phyloP scores from a whole-genome alignment of 2,113 vertebrate species.

The Thoracochromis brauschi region DNA sequence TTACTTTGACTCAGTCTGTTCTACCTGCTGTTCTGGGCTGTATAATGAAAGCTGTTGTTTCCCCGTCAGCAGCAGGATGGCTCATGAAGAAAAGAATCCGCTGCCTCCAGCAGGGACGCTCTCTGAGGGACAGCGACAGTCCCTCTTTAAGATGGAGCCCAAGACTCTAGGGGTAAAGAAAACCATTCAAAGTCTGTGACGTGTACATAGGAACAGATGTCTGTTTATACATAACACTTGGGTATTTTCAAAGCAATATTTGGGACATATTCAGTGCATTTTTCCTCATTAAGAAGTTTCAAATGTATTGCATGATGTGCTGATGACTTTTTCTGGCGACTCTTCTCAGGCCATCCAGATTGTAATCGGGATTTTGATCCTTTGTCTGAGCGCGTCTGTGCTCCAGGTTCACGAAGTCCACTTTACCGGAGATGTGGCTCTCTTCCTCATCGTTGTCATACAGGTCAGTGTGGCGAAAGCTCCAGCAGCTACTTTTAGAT shows the following conservation, averaged over 20 bases:
- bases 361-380: constrained; percentile 63
- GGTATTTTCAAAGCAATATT: background rate
- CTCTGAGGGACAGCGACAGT: constrained; percentile 50
- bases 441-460: constrained; percentile 64
- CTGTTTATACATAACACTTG: fast-evolving
- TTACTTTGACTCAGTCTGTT: fast-evolving
- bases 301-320: background rate
- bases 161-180: constrained; percentile 73
- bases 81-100: constrained; percentile 48
- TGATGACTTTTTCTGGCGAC: background rate
- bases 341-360: constrained; percentile 69
- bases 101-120: constrained; percentile 36
- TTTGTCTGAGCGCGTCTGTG: constrained; percentile 70
- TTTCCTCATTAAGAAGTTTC: background rate
- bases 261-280: background rate
- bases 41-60: background rate
- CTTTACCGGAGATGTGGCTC: constrained; percentile 65
- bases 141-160: constrained; percentile 69
- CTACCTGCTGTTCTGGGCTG: background rate
- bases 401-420: constrained; percentile 72
- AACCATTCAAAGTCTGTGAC: background rate
- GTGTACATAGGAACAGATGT: background rate
- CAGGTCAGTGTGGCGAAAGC: constrained; percentile 49
- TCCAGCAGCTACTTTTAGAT: background rate
- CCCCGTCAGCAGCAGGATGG: constrained; percentile 40